phyloP scores from a whole-genome alignment of 1,140 invertebrate genomes.

The Drosophila pallidifrons region DNA sequence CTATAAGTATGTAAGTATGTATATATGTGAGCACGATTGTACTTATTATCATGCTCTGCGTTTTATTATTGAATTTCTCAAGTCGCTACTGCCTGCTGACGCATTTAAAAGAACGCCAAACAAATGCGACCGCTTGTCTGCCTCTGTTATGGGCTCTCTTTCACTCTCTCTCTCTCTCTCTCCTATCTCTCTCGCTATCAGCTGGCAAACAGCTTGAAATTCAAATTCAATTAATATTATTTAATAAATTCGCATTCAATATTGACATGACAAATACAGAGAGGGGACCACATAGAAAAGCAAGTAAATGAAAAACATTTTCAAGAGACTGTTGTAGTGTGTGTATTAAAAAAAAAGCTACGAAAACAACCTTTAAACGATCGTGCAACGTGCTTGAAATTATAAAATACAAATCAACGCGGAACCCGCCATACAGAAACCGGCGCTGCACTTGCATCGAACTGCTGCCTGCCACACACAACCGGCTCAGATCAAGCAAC shows the following conservation, averaged over 20 bases:
- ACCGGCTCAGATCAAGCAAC: conserved; percentile 41
- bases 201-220: conserved; percentile 64
- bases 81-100: conserved; percentile 51
- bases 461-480: conserved; percentile 40
- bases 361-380: conserved; percentile 41
- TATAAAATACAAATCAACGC: conserved; percentile 77
- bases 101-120: conserved; percentile 68
- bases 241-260: conserved; percentile 64
- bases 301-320: conserved; percentile 65
- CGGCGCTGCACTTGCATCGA: conserved; percentile 66
- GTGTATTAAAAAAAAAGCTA: conserved; percentile 41
- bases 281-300: conserved; percentile 7
- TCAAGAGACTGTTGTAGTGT: conserved; percentile 31
- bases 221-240: conserved; percentile 72
- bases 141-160: conserved; percentile 7
- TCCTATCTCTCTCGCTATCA: conserved; percentile 5
- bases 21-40: neutral
- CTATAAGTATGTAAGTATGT: neutral
- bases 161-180: conserved; percentile 12
- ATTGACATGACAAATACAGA: conserved; percentile 48
- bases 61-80: conserved; percentile 76
- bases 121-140: conserved; percentile 37
- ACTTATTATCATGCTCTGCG: conserved; percentile 66
- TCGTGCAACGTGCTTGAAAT: conserved; percentile 79
- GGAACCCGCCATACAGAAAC: conserved; percentile 57